Evolutionary conservation across 2,113 vertebrate genomes (phyloP).

Genomic region (Serinus canaria): DNA sequence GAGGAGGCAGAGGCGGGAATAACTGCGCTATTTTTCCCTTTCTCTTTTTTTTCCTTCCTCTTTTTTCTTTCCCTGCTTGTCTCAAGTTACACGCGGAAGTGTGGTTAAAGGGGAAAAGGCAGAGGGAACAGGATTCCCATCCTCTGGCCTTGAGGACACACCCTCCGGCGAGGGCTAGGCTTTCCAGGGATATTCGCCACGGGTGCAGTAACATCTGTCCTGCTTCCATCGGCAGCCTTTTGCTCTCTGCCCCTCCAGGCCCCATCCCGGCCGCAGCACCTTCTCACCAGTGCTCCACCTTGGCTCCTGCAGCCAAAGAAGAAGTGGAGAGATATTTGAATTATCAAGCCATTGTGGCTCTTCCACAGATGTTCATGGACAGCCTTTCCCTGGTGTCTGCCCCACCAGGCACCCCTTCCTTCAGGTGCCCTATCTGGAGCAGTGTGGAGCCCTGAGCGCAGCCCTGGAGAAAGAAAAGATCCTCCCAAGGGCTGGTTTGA

Average conservation of each 20-base stretch:
- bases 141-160: background rate
- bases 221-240: background rate
- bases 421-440: rapidly evolving
- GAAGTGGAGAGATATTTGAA: background rate
- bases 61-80: constrained; percentile 29
- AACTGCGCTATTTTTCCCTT: constrained; percentile 13
- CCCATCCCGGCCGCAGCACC: background rate
- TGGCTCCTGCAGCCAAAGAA: background rate
- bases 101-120: constrained; percentile 31
- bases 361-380: background rate
- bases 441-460: background rate
- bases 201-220: background rate
- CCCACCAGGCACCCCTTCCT: background rate
- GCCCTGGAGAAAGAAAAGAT: rapidly evolving
- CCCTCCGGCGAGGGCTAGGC: background rate
- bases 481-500: background rate
- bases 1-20: constrained; percentile 57
- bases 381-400: background rate
- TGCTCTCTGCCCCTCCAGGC: background rate
- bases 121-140: background rate
- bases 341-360: rapidly evolving
- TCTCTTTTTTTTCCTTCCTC: constrained; percentile 3
- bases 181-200: background rate
- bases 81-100: constrained; percentile 64
- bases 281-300: background rate